Base-by-base conservation (phyloP, 2,113 vertebrate genomes). In the Phaethornis superciliosus region DNA sequence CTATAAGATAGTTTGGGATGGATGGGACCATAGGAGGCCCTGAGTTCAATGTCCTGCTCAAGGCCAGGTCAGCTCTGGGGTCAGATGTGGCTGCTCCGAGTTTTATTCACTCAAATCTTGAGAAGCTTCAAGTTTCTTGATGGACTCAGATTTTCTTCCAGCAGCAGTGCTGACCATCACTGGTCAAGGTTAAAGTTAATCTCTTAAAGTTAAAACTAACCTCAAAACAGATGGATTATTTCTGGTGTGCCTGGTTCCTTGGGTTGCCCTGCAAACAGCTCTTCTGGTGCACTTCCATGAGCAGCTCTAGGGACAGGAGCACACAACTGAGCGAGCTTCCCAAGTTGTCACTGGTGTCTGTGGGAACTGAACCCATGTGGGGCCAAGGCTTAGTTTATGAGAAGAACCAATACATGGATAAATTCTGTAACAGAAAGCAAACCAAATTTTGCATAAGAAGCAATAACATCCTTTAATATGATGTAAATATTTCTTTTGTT, bases 91-190 rank as follows among this genome's bases (percentile, higher is more conserved):
- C 28, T 68, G 28, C 32, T 68, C 67, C 64, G 33, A 33, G 32
- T 26, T 64, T 88, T 47, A 52, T 40, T 22, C 46, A 32, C 47
- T 27, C 4, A 3, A 28, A 35, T 24, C 22, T 11, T 21, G 44
- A 86, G 32, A 77, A 9, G 10, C 6, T 11, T 16, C 6, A 30
- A 35, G 30, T 40, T 40, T 40, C 40, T 40, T 0, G 0, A 15
- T 4, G 12, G 27, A 33, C 64, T 54, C n/a, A 11, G 78, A 35
- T 27, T 24, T 32, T 46, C 16, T 51, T 40, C 55, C 68, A 54
- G 37, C 26, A 77, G 20, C 63, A 85, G n/a, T 44, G 28, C 37
- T 71, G 58, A 12, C 33, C 52, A 21, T 68, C 49, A 27, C 7
- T 22, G 28, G 15, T 32, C 24, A 3, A 0, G n/a, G 23, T 42